These are phyloP conservation scores for Xenopus borealis DNA, from an alignment of 2,113 vertebrate genomes.

Conservation along the genomic window DNA sequence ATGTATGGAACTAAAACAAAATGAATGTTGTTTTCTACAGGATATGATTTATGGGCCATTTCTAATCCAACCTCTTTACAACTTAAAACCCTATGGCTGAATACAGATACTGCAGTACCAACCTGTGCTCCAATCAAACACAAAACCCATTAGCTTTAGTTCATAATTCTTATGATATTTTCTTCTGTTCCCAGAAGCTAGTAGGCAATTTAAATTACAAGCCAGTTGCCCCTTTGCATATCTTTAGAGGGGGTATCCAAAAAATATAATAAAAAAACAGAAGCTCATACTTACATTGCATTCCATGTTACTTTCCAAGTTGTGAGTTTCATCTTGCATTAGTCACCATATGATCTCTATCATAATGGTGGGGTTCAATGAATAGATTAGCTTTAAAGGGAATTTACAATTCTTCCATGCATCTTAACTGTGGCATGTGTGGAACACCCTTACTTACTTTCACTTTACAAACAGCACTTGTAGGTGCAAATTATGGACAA, in stretches of 20 bases:
- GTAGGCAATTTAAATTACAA: slow-evolving; percentile 38
- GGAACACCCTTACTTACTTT: slow-evolving; percentile 74
- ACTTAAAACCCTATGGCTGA: no score
- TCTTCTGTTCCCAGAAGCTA: no score
- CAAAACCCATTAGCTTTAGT: no score
- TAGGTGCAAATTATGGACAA: not conserved
- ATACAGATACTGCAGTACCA: no score
- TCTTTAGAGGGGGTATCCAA: slow-evolving; percentile 98
- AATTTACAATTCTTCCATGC: slow-evolving; percentile 99
- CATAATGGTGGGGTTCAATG: slow-evolving; percentile 99
- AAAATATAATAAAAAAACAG: slow-evolving; percentile 94
- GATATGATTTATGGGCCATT: no score
- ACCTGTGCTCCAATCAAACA: no score
- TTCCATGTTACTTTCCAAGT: slow-evolving; percentile 99
- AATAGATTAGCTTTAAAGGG: slow-evolving; percentile 99
- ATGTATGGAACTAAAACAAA: no score
- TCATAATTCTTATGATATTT: no score
- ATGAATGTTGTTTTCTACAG: no score
- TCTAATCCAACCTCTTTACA: no score
- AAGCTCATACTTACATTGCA: slow-evolving; percentile 99
- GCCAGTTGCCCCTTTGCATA: slow-evolving; percentile 98
- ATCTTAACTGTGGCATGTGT: slow-evolving; percentile 93
- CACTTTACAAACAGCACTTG: slow-evolving; percentile 55
- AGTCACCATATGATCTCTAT: slow-evolving; percentile 99
- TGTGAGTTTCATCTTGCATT: slow-evolving; percentile 99